Evolutionary conservation across 2,797 vertebrate genomes (phyloP).

Genomic region (Lateolabrax maculatus): DNA sequence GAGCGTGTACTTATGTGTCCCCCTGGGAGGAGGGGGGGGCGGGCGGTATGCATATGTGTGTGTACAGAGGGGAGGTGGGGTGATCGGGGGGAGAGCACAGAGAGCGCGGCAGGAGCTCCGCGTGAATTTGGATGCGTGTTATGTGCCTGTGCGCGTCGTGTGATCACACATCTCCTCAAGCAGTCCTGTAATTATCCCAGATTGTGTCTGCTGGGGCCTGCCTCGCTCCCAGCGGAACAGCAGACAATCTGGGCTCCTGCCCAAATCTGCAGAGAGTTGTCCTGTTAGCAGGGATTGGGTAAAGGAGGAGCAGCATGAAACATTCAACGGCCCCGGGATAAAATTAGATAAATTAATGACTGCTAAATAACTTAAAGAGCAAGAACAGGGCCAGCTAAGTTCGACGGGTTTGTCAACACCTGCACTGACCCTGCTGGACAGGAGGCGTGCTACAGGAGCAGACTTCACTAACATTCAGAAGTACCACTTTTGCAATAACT

Average conservation of each 20-base stretch:
- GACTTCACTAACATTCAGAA: background rate
- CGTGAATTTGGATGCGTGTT: conserved; percentile 22
- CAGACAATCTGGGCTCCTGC: conserved; percentile 62
- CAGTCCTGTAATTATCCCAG: conserved; percentile 71
- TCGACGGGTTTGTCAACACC: conserved; percentile 15
- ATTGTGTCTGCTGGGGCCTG: conserved; percentile 63
- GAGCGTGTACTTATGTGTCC: conserved; percentile 61
- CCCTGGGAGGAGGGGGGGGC: conserved; percentile 24
- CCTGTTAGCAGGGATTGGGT: conserved; percentile 66
- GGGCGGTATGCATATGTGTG: conserved; percentile 14
- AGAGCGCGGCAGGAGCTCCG: conserved; percentile 24
- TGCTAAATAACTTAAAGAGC: conserved; percentile 42
- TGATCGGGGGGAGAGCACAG: conserved; percentile 19
- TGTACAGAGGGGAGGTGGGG: background rate
- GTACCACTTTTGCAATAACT: background rate
- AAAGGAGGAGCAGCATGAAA: conserved; percentile 62
- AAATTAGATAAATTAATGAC: conserved; percentile 58
- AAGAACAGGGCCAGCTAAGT: conserved; percentile 9
- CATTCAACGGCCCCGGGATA: conserved; percentile 39
- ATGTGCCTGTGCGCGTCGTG: conserved; percentile 14
- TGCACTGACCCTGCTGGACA: conserved; percentile 1
- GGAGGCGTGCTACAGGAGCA: background rate
- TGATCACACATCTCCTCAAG: conserved; percentile 57
- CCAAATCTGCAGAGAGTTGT: conserved; percentile 60
- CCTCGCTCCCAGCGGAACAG: conserved; percentile 50